Base-by-base conservation (phyloP, 2,888 invertebrate species). In the Plebejus melissa region DNA sequence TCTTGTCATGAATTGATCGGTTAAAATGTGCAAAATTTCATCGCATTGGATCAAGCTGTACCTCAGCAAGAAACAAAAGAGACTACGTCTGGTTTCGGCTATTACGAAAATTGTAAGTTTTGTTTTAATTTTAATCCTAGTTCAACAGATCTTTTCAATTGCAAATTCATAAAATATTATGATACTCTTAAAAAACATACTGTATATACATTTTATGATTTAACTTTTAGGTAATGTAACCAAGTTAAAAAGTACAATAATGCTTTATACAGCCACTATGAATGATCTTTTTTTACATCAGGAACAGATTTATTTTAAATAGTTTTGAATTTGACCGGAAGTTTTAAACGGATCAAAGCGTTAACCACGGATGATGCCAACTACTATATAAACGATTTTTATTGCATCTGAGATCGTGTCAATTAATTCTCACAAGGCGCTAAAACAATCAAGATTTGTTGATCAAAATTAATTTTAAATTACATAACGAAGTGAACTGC, bases 361-460 rank as follows among this genome's bases (percentile, higher is more conserved):
- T 70, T 9, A 70, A 70, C 70, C 41, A n/a, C 41, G 9, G n/a
- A 9, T n/a, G 69, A 41, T n/a, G n/a, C 41, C n/a, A 70, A 70
- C 41, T 41, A n/a, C 69, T 70, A n/a, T 70, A 69, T 36, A 70
- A 65, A 65, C 65, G 32, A 65, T 65, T 65, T 65, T 65, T 65
- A 65, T 32, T 22, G 65, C 32, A 3, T 32, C 11, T 65, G 11
- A 32, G 65, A 65, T 28, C 32, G 13, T 65, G 28, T 58, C 28
- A 11, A 60, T 60, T 28, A 22, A 28, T 65, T 22, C 22, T 58
- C 22, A 28, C 28, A 7, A 60, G 60, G 22, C 22, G 22, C 22
- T 60, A 28, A 7, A 46, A 16, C 4, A 4, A 54, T 54, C 9
- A 60, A 60, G 28, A 60, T 60, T 65, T 16, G 32, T 13, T 65